Conservation (phyloP, 1,140 invertebrate species). For the Heliconius nattereri region DNA sequence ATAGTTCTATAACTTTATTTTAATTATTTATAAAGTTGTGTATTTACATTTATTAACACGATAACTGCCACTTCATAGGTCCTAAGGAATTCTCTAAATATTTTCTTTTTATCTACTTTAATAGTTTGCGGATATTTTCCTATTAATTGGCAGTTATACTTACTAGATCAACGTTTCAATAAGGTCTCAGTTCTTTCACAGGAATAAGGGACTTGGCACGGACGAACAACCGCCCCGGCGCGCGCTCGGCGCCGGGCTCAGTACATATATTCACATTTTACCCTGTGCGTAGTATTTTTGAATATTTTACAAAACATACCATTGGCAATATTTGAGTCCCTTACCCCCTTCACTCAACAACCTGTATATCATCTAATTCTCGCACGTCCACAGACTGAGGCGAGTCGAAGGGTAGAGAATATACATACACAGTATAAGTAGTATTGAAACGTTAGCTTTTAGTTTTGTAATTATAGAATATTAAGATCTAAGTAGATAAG, state of each 20-base stretch:
- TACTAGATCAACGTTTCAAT: conserved; percentile 67
- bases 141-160: conserved; percentile 72
- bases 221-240: conserved; percentile 51
- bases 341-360: conserved; percentile 73
- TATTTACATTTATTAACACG: conserved; percentile 71
- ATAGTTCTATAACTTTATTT: conserved; percentile 75
- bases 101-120: conserved; percentile 32
- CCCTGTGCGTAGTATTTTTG: conserved; percentile 75
- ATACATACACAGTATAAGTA: conserved; percentile 34
- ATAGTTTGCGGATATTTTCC: conserved; percentile 40
- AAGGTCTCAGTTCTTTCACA: conserved; percentile 76
- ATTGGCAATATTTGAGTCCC: conserved; percentile 73
- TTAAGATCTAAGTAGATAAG: conserved; percentile 65
- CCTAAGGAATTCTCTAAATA: conserved; percentile 31
- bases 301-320: conserved; percentile 70
- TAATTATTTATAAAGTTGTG: conserved; percentile 76
- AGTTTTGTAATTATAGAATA: conserved; percentile 61
- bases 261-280: conserved; percentile 72
- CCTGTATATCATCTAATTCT: conserved; percentile 64
- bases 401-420: conserved; percentile 49
- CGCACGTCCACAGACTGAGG: conserved; percentile 46
- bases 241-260: conserved; percentile 36
- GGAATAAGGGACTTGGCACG: conserved; percentile 78
- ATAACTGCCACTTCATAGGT: conserved; percentile 71
- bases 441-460: conserved; percentile 58